Conservation (phyloP, 2,888 invertebrate species). For the Aspidiotus destructor region DNA sequence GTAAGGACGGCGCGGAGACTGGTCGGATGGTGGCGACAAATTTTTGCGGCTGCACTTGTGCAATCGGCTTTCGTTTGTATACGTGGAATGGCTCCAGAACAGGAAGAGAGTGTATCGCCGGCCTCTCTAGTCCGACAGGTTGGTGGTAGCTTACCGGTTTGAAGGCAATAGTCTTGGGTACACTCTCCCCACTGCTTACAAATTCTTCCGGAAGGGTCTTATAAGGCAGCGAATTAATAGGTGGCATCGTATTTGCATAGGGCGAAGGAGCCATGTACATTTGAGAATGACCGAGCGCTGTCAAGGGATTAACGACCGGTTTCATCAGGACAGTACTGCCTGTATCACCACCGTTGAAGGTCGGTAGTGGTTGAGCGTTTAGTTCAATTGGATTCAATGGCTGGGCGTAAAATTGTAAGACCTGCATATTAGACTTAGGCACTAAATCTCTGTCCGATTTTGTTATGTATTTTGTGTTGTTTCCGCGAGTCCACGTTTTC, state of each 20-base stretch:
- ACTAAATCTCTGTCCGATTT: neutral
- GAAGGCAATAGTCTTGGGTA: neutral
- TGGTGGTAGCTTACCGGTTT: neutral
- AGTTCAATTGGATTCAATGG: slow-evolving; percentile 17
- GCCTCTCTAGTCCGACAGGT: neutral
- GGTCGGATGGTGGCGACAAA: slow-evolving; percentile 11
- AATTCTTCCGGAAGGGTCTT: neutral
- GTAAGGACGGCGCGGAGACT: slow-evolving; percentile 1
- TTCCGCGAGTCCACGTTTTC: neutral
- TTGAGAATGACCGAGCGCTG: neutral
- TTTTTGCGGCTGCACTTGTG: slow-evolving; percentile 8
- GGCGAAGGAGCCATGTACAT: neutral
- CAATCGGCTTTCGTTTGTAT: slow-evolving; percentile 11
- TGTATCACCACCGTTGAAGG: neutral
- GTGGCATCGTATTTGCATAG: neutral
- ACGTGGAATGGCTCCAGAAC: slow-evolving; percentile 20
- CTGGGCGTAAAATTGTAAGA: slow-evolving; percentile 26
- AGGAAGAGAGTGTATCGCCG: neutral
- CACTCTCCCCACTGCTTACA: neutral
- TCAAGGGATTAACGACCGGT: neutral
- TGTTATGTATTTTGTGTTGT: neutral
- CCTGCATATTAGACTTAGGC: slow-evolving; percentile 19
- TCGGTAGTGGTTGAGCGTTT: slow-evolving; percentile 7
- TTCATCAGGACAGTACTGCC: too few species aligned
- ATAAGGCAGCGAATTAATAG: neutral